Percentiles rank a stretch among this genome's conserved stretches.
Conservation (phyloP, 2,888 invertebrate species). For the Diaperis boleti region DNA sequence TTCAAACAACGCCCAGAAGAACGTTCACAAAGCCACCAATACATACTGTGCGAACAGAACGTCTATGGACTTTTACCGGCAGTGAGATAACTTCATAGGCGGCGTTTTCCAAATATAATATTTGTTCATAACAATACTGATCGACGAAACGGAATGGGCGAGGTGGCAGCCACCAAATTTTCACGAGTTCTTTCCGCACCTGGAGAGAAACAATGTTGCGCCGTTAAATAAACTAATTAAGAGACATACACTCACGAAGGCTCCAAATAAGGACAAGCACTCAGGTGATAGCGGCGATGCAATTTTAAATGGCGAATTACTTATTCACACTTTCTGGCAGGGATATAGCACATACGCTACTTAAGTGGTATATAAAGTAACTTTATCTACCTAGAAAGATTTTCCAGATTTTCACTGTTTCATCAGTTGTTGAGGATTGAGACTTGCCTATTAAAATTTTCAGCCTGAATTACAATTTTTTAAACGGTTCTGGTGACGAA, state of each 20-base stretch:
- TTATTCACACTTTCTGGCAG: slow-evolving; percentile 46
- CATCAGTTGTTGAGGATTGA: no score
- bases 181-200: background rate
- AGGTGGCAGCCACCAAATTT: background rate
- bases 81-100: slow-evolving; percentile 30
- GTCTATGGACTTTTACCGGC: slow-evolving; percentile 18
- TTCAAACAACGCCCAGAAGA: slow-evolving; percentile 48
- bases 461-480: no score
- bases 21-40: slow-evolving; percentile 24
- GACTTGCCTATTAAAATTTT: no score
- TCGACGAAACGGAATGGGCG: background rate
- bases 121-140: no score
- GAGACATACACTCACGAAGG: background rate
- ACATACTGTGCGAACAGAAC: slow-evolving; percentile 22
- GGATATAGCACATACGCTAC: no score
- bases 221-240: background rate
- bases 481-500: no score
- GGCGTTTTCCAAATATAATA: slow-evolving; percentile 5
- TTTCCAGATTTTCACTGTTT: no score
- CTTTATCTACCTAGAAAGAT: no score
- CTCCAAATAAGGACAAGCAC: background rate
- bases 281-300: background rate
- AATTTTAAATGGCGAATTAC: background rate
- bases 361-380: no score
- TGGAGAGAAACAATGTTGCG: background rate